Conservation (phyloP, 2,797 vertebrate species). For the Kryptopterus vitreolus region DNA sequence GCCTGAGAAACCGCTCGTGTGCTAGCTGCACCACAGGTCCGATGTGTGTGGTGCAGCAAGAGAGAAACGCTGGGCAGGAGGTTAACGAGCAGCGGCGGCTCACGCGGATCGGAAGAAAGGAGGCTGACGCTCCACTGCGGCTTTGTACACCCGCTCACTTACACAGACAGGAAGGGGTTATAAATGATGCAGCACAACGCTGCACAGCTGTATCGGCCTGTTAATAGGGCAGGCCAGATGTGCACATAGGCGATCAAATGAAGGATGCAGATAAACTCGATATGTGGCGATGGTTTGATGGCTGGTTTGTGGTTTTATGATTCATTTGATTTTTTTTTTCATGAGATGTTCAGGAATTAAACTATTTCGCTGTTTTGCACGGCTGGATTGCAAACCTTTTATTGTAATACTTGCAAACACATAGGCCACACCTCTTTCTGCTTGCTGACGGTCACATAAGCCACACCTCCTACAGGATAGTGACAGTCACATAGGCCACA, state of each 20-base stretch:
- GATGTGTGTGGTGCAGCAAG: not conserved
- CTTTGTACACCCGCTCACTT: constrained; percentile 15
- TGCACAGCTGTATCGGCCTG: not conserved
- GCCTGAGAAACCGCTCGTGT: constrained; percentile 4
- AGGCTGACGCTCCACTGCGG: not conserved
- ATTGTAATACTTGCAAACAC: too few relatives aligned
- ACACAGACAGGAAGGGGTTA: not conserved
- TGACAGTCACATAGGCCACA: not conserved
- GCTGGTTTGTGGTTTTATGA: not conserved
- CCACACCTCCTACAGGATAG: not conserved
- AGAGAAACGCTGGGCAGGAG: constrained; percentile 16
- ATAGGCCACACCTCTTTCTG: not conserved
- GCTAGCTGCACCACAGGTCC: constrained; percentile 11
- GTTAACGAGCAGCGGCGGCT: not conserved
- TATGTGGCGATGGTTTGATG: too few relatives aligned
- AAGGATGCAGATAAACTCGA: not conserved
- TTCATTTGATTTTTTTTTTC: not conserved
- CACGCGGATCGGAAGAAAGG: not conserved
- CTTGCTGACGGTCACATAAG: not conserved
- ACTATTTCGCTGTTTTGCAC: not conserved
- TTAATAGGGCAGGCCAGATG: too few relatives aligned
- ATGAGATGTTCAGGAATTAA: too few relatives aligned
- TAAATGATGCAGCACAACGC: not conserved
- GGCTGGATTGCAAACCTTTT: not conserved
- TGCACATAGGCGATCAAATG: not conserved